Base-by-base conservation (phyloP, 2,888 invertebrate genomes). In the Pseudoips prasinana region DNA sequence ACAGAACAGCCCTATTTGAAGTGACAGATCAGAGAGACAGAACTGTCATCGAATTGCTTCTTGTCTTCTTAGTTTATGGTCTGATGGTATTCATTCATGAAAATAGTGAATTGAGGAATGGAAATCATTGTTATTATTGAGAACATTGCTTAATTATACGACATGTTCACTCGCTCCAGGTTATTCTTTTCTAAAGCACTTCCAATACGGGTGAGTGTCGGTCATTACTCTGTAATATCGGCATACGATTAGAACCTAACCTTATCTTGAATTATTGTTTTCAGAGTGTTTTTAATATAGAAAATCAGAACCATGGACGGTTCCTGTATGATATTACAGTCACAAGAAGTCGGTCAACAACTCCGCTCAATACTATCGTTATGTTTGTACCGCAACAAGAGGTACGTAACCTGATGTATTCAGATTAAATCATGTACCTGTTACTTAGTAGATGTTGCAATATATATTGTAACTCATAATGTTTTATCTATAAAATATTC, bases 301-400 rank as follows among this genome's bases (percentile, higher is more conserved):
- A 85, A 50, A 76, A 73, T 43, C 78, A 84, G 56, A 85, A 84
- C 72, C 83, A 85, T 66, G 64, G 73, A 22, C 66, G 75, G 26
- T 58, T 81, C 44, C 39, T 86, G 20, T 84, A 78, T 41, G 73
- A 76, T 39, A 69, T 87, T 34, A 64, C 80, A 41, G 51, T 76
- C 18, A 58, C 73, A 18, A 73, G 89, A 62, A 57, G 68, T 58
- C 79, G 89, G 18, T 90, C 92, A 5, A 90, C 91, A 8, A 94
- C 94, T 5, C 97, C 98, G 0, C 80, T 97, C 25, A 99, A 99
- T 85, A 98, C 98, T 4, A 88, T 96, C 43, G 87, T 99, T 35
- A 94, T 98, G 93, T 99, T 99, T 90, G 99, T 99, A 10, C 99
- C 99, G 2, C 99, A 99, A 79, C 99, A 99, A 91, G 98, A 99